Evolutionary conservation across 1,140 invertebrate genomes (phyloP).

Genomic region (Tetramorium parvispinum): DNA sequence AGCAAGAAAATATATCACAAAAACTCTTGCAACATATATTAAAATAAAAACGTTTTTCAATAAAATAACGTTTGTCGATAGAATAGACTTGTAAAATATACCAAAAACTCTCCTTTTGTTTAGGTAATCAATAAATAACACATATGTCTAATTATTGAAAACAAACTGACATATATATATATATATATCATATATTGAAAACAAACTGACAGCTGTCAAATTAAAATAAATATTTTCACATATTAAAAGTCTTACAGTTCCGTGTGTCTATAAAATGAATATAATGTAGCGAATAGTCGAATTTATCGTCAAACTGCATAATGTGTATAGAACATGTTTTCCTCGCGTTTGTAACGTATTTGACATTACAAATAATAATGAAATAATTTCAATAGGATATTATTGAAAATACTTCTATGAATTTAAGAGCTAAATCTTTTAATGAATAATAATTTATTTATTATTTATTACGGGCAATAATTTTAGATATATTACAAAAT

Average conservation of each 20-base stretch:
- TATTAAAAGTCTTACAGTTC: neutral
- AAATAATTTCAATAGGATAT: constrained; percentile 9
- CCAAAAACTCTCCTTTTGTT: too few species aligned
- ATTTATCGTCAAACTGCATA: neutral
- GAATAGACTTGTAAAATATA: too few species aligned
- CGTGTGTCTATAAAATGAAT: constrained; percentile 19
- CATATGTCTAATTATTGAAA: too few species aligned
- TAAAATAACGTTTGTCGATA: too few species aligned
- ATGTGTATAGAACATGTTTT: neutral
- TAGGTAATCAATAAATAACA: too few species aligned
- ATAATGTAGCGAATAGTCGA: neutral
- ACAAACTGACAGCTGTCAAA: too few species aligned
- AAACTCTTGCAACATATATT: too few species aligned
- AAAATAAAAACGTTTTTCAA: too few species aligned
- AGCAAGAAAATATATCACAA: too few species aligned
- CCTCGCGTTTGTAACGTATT: neutral
- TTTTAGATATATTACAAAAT: neutral
- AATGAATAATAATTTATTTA: neutral
- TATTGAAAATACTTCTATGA: neutral
- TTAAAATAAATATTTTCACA: too few species aligned
- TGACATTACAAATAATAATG: neutral
- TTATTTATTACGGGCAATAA: neutral
- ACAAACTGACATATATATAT: too few species aligned
- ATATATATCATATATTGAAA: too few species aligned
- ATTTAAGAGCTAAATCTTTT: neutral